Conservation (phyloP, 2,888 invertebrate species). For the Taenaris catops region DNA sequence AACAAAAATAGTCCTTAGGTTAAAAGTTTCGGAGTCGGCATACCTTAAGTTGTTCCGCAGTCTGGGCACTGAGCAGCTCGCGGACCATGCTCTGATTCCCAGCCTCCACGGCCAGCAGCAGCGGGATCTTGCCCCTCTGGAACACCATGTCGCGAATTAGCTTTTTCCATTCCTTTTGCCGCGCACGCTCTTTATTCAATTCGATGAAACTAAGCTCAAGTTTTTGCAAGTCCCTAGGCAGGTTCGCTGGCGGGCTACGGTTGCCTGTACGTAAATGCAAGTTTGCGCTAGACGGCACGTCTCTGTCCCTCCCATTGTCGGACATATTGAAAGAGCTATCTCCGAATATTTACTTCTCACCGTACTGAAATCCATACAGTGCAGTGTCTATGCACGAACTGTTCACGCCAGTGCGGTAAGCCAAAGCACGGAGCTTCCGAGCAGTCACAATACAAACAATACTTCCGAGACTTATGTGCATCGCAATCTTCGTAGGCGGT, state of each 20-base stretch:
- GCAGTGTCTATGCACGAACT: slow-evolving; percentile 45
- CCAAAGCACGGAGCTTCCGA: slow-evolving; percentile 59
- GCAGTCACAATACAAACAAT: slow-evolving; percentile 59
- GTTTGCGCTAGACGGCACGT: slow-evolving; percentile 51
- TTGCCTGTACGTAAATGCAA: slow-evolving; percentile 40
- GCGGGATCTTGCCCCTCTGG: slow-evolving; percentile 95
- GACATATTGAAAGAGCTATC: slow-evolving; percentile 17
- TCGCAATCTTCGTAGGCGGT: slow-evolving; percentile 53
- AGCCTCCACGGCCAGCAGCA: slow-evolving; percentile 95
- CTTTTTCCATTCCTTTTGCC: slow-evolving; percentile 77
- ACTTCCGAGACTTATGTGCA: slow-evolving; percentile 60
- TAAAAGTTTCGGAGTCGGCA: no score
- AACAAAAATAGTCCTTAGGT: no score
- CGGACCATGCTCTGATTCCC: slow-evolving; percentile 97
- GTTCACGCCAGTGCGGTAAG: slow-evolving; percentile 53
- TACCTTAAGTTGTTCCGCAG: slow-evolving; percentile 92
- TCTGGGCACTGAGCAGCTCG: slow-evolving; percentile 92
- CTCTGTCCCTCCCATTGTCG: slow-evolving; percentile 41
- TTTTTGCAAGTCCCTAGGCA: slow-evolving; percentile 63
- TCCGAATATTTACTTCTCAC: slow-evolving; percentile 25
- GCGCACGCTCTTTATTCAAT: slow-evolving; percentile 73
- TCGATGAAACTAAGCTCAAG: slow-evolving; percentile 72
- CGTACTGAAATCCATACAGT: slow-evolving; percentile 44
- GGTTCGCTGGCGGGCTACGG: slow-evolving; percentile 52
- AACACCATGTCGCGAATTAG: slow-evolving; percentile 80